These are phyloP conservation scores for Aviceda subcristata DNA, from an alignment of 2,113 vertebrate genomes.

Conservation along the genomic window DNA sequence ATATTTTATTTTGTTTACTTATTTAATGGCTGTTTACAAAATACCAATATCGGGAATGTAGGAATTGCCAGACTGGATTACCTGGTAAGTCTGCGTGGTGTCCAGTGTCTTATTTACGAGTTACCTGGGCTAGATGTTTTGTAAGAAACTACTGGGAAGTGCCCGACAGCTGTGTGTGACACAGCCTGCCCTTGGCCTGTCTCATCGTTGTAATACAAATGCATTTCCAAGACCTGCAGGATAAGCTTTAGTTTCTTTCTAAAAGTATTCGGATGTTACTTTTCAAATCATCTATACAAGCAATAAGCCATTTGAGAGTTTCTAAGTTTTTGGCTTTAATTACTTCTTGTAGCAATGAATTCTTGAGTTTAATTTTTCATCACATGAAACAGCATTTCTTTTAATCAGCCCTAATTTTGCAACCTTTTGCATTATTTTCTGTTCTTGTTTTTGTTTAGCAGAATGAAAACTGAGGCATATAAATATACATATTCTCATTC, in stretches of 20 bases:
- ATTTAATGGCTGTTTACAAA: background rate
- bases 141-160: background rate
- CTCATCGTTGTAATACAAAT: accelerated
- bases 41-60: too few species aligned
- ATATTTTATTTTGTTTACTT: background rate
- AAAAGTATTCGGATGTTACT: background rate
- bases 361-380: background rate
- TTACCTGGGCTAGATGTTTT: background rate
- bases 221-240: background rate
- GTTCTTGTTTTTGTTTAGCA: background rate
- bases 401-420: background rate
- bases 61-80: background rate
- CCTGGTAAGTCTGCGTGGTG: background rate
- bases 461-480: background rate
- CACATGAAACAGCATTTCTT: background rate
- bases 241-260: background rate
- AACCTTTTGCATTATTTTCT: background rate
- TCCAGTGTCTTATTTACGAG: background rate
- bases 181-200: background rate
- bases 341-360: background rate
- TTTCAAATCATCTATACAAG: background rate
- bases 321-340: background rate
- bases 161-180: background rate
- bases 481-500: background rate
- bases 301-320: background rate